Evolutionary conservation across 2,888 invertebrate species (phyloP), one percentile per base, ranked within the genome.

Genomic region (Stegophylla sp.): DNA sequence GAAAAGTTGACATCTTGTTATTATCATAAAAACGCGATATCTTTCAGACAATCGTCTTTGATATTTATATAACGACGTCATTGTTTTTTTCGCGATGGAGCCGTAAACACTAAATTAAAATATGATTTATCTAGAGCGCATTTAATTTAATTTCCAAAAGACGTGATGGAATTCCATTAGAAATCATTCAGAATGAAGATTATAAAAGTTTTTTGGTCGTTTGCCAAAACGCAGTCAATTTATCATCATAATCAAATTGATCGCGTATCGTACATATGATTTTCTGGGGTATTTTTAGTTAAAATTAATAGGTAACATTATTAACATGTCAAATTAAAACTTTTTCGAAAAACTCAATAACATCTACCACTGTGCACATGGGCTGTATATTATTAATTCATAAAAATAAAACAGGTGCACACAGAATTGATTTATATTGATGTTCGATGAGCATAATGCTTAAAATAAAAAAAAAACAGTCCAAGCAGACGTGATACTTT

Each of bases 211-310:
- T 23, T n/a, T 71, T 41, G 71, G 41, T 71, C 20, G 1, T 23
- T 41, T 53, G 34, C 53, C 71, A 56, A 53, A 17, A 53, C 9
- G 15, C 20, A 0, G 34, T 56, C 41, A 41, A 71, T 53, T 71
- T 71, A 41, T 71, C 56, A 72, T 72, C 41, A 41, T 41, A 56
- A 43, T 53, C 71, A 56, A 72, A 56, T 10, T 51, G 28, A 69
- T 72, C 20, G 41, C 20, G 56, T 71, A 34, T 23, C 28, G 51
- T 34, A 34, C n/a, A 34, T 34, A 34, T 69, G 12, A n/a, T 9
- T 69, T 34, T 51, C 26, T 61, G 7, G 51, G 5, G 12, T 69
- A n/a, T 48, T 28, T 51, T 51, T 51, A 69, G 28, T 69, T 17
- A 28, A 69, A 48, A 69, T 69, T 51, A 69, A 51, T 26, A 45